phyloP scores from a whole-genome alignment of 2,888 invertebrate species.

The Limnephilus marmoratus region DNA sequence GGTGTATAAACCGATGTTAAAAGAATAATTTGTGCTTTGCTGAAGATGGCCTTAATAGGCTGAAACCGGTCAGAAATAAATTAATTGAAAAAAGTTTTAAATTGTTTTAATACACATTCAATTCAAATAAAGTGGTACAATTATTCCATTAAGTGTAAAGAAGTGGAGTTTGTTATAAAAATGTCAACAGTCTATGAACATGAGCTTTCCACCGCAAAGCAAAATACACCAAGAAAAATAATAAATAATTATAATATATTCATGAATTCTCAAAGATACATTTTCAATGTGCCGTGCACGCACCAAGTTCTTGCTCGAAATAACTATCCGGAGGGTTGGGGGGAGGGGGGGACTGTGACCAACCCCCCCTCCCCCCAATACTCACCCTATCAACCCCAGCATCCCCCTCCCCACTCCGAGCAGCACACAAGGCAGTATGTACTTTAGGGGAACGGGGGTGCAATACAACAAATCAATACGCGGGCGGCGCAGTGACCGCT shows the following conservation, averaged over 20 bases:
- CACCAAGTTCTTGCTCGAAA: slow-evolving; percentile 20
- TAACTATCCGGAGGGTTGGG: slow-evolving; percentile 24
- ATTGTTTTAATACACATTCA: too few species aligned
- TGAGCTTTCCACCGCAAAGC: background rate
- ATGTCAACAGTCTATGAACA: background rate
- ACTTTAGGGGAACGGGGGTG: slow-evolving; percentile 72
- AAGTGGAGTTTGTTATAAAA: too few species aligned
- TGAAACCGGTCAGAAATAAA: too few species aligned
- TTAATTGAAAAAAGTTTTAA: too few species aligned
- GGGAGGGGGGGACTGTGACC: slow-evolving; percentile 5
- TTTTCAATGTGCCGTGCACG: slow-evolving; percentile 20
- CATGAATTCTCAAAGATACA: background rate
- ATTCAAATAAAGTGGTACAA: too few species aligned
- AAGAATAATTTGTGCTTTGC: too few species aligned
- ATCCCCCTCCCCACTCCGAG: background rate
- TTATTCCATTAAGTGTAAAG: too few species aligned
- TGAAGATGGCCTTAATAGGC: too few species aligned
- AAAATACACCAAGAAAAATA: background rate
- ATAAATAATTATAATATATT: background rate
- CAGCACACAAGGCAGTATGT: slow-evolving; percentile 30
- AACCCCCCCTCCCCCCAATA: background rate
- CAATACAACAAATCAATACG: slow-evolving; percentile 81
- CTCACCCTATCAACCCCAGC: background rate
- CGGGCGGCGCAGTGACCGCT: slow-evolving; percentile 80
- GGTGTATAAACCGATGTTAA: too few species aligned